phyloP scores from a whole-genome alignment of 1,140 invertebrate species.

The Apocrypta bakeri region DNA sequence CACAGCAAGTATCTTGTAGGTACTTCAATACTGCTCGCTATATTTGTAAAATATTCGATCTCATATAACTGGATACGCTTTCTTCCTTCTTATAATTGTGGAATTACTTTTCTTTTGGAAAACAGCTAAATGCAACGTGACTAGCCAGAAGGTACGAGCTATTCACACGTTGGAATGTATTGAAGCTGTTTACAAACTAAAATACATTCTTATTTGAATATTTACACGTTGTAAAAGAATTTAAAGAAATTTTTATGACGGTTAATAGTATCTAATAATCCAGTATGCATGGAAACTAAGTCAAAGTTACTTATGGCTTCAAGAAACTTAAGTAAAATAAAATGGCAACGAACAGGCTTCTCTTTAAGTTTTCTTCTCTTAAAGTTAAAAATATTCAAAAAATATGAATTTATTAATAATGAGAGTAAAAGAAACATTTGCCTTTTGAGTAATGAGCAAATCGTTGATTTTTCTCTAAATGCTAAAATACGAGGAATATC shows the following conservation, averaged over 20 bases:
- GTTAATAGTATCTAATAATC: slow-evolving; percentile 15
- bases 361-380: slow-evolving; percentile 18
- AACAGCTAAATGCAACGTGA: slow-evolving; percentile 23
- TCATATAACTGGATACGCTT: slow-evolving; percentile 7
- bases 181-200: slow-evolving; percentile 5
- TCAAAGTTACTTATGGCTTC: slow-evolving; percentile 39
- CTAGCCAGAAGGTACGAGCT: neutral
- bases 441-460: slow-evolving; percentile 5
- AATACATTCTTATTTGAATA: slow-evolving; percentile 26
- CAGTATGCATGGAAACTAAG: neutral
- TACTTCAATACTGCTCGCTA: slow-evolving; percentile 22
- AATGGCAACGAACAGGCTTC: slow-evolving; percentile 42
- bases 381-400: neutral
- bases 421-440: slow-evolving; percentile 12
- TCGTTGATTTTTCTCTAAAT: slow-evolving; percentile 27
- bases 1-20: slow-evolving; percentile 25
- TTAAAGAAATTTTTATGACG: neutral
- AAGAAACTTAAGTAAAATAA: slow-evolving; percentile 34
- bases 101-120: slow-evolving; percentile 2
- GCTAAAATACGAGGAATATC: slow-evolving; percentile 35
- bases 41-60: slow-evolving; percentile 28
- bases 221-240: slow-evolving; percentile 35
- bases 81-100: neutral
- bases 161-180: slow-evolving; percentile 44
- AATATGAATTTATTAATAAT: slow-evolving; percentile 20